Base-by-base conservation (phyloP, 2,888 invertebrate genomes). In the Drosophila rubida region DNA sequence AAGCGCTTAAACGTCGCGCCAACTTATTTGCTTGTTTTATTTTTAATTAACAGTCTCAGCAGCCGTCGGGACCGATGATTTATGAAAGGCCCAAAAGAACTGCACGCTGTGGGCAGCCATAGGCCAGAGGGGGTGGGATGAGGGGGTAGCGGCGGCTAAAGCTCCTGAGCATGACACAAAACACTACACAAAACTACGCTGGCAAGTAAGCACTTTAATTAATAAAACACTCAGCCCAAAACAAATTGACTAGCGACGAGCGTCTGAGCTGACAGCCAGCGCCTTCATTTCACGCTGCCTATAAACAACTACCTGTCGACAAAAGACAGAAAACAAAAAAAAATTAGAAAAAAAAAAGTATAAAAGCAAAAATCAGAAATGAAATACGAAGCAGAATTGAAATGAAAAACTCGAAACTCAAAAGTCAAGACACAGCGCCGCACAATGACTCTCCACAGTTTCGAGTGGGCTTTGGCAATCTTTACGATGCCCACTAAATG, bases 401-500 rank as follows among this genome's bases (percentile, higher is more conserved):
- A 51, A 51, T 39, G 57, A 30, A 61, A 70, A 60, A 58, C 41
- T 57, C 61, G 50, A 72, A 77, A 82, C 62, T 69, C 48, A 70
- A 78, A 50, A 75, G 49, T 61, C 57, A 57, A 73, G 59, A 41
- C 79, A 66, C 51, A 48, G 54, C 53, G 66, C 66, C 66, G 55
- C 70, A 80, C 78, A 86, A 86, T 86, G 78, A 86, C 87, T 83
- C 84, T 83, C 55, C 69, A 88, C 19, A 69, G 81, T 66, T 76
- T 88, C 76, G 72, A 88, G 84, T 86, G 84, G 87, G 73, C 76
- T 78, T 84, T 83, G 71, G 88, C 84, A 84, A 88, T 88, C 84
- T 87, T 84, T 84, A 86, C 78, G 80, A 80, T 84, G 87, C 84
- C 87, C 88, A 86, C 84, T 75, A 86, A 86, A 83, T 86, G 84